phyloP scores from a whole-genome alignment of 1,140 invertebrate species.

The Lethrus apterus region DNA sequence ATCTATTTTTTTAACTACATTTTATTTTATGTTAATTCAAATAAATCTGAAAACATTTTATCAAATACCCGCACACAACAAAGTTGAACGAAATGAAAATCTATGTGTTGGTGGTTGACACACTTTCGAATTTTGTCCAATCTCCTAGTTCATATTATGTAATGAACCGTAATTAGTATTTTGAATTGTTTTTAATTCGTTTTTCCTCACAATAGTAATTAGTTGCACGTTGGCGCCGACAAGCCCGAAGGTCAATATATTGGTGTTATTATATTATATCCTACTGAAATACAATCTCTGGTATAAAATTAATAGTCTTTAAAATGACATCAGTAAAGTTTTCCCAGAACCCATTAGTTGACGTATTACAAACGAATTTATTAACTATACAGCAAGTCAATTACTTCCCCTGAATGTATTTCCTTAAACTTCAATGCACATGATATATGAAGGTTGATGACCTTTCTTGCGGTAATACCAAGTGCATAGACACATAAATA shows the following conservation, averaged over 20 bases:
- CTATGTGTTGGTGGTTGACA: constrained; percentile 11
- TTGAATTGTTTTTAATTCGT: neutral
- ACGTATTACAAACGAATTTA: too few relatives aligned
- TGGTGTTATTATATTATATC: neutral
- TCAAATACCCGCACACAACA: neutral
- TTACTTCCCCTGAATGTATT: too few relatives aligned
- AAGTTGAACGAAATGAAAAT: neutral
- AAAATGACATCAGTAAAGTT: too few relatives aligned
- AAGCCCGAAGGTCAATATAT: neutral
- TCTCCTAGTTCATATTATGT: neutral
- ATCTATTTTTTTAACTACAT: neutral
- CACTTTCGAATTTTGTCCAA: constrained; percentile 18
- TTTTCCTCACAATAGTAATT: neutral
- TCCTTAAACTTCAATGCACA: too few relatives aligned
- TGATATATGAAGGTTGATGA: too few relatives aligned
- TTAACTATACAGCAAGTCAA: too few relatives aligned
- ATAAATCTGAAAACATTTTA: neutral
- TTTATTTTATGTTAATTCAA: neutral
- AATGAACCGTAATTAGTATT: constrained; percentile 2
- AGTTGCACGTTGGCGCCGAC: neutral
- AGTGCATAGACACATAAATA: too few relatives aligned
- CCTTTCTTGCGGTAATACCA: too few relatives aligned
- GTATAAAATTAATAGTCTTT: constrained; percentile 1
- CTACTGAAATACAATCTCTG: neutral
- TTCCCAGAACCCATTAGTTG: too few relatives aligned